Base-by-base conservation (phyloP, 2,797 vertebrate genomes). In the Galagoides demidoff region DNA sequence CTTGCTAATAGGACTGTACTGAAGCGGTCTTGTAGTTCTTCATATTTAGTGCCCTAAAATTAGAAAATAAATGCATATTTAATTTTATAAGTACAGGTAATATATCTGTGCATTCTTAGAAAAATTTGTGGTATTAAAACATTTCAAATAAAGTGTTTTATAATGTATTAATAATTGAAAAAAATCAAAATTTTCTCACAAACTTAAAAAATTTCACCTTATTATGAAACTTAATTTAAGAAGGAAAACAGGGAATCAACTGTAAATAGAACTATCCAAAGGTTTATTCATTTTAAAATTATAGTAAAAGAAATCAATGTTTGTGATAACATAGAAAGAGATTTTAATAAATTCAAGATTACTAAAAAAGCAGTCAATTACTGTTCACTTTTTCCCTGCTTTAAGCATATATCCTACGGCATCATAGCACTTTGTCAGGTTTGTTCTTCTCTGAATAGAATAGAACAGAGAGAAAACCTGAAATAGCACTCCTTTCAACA, bases 11-110 rank as follows among this genome's bases (percentile, higher is more conserved):
- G 59, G 34, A 96, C 52, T 92, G 94, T 93, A 98, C n/a, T 13
- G 95, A 94, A 59, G 96, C 73, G 84, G 89, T 98, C 96, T 97
- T 98, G 97, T 98, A 98, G 93, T 99, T 99, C 93, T 98, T 98
- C 57, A 2, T 31, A 96, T 98, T 98, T 89, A 98, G 81, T 95
- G 98, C 96, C 96, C 98, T 99, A 97, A 97, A 98, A 98, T 89
- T 59, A 9, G 94, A 97, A 97, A 89, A 29, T 59, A 96, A 96
- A 97, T 1, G 64, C 31, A 34, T 1, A 91, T 92, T 95, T 96
- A 94, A 93, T 95, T 90, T 66, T 94, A 81, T 20, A 92, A 39
- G 20, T 92, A 0, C 16, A 66, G 31, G 8, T 49, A 73, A 85
- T 39, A 27, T 45, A 73, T 57, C n/a, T 84, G 31, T 52, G 59